These are phyloP conservation scores for Acrobasis repandana DNA, from an alignment of 2,888 invertebrate species.

Conservation along the genomic window DNA sequence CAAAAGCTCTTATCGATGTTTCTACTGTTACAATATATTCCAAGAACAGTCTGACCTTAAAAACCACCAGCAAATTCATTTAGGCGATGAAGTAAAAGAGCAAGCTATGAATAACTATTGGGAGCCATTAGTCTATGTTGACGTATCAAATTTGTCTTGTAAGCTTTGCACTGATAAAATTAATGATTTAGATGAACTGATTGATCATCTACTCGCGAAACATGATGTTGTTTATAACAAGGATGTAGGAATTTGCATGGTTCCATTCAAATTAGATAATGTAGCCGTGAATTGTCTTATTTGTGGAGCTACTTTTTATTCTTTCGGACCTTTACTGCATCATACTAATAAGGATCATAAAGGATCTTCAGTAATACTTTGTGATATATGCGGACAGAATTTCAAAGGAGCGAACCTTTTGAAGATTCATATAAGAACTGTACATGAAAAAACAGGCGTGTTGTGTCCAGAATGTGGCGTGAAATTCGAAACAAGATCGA, in stretches of 20 bases:
- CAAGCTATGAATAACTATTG: conserved; percentile 72
- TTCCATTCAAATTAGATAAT: conserved; percentile 68
- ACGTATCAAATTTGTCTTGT: conserved; percentile 62
- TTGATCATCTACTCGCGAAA: conserved; percentile 62
- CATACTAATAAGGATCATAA: conserved; percentile 76
- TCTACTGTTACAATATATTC: conserved; percentile 76
- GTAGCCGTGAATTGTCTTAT: conserved; percentile 61
- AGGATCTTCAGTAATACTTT: conserved; percentile 66
- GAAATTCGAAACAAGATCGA: conserved; percentile 73
- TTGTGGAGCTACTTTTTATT: conserved; percentile 65
- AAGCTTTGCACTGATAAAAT: conserved; percentile 58
- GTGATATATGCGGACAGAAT: conserved; percentile 72
- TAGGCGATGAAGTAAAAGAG: conserved; percentile 54
- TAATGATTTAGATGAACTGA: conserved; percentile 60
- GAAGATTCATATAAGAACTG: conserved; percentile 60
- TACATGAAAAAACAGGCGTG: conserved; percentile 63
- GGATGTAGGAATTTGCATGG: conserved; percentile 69
- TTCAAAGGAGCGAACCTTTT: conserved; percentile 65
- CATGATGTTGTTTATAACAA: conserved; percentile 65
- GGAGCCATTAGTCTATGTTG: conserved; percentile 71
- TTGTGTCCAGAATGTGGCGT: conserved; percentile 72
- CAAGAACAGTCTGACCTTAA: conserved; percentile 67
- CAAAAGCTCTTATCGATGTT: conserved; percentile 73
- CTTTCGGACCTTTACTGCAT: conserved; percentile 67
- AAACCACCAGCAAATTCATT: conserved; percentile 57